Conservation (phyloP, 2,888 invertebrate genomes). For the Hypomecis atomaria region DNA sequence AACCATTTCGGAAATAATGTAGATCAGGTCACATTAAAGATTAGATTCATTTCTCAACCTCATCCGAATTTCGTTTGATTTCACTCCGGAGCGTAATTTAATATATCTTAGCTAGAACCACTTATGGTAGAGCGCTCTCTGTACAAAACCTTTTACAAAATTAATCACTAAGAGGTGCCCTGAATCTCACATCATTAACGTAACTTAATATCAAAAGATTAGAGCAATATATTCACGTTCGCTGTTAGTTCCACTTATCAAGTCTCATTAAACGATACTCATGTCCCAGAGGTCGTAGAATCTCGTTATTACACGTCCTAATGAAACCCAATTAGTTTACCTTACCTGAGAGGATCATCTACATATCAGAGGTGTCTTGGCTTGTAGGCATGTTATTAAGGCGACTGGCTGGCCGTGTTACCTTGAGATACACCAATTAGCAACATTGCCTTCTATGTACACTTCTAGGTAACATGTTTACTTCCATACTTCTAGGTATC, state of each 20-base stretch:
- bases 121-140: background rate
- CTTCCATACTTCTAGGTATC: background rate
- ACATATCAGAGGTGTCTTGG: background rate
- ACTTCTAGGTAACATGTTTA: no score
- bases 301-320: conserved; percentile 6
- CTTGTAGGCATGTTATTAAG: conserved; percentile 12
- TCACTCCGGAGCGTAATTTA: background rate
- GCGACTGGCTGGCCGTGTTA: conserved; percentile 4
- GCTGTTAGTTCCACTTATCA: conserved; percentile 8
- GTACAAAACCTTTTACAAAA: background rate
- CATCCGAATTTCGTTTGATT: background rate
- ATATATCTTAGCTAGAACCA: background rate
- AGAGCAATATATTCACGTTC: background rate
- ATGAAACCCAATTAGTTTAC: conserved; percentile 21
- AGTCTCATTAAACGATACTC: conserved; percentile 1
- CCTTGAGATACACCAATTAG: conserved; percentile 15
- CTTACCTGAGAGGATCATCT: conserved; percentile 4
- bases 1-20: background rate
- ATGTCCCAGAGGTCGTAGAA: conserved; percentile 9
- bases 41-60: background rate
- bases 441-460: conserved; percentile 1
- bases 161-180: background rate
- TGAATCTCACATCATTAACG: background rate
- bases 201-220: conserved; percentile 6
- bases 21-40: background rate